These are phyloP conservation scores for Platynereis dumerilii DNA, from an alignment of 2,888 invertebrate genomes.

Conservation along the genomic window DNA sequence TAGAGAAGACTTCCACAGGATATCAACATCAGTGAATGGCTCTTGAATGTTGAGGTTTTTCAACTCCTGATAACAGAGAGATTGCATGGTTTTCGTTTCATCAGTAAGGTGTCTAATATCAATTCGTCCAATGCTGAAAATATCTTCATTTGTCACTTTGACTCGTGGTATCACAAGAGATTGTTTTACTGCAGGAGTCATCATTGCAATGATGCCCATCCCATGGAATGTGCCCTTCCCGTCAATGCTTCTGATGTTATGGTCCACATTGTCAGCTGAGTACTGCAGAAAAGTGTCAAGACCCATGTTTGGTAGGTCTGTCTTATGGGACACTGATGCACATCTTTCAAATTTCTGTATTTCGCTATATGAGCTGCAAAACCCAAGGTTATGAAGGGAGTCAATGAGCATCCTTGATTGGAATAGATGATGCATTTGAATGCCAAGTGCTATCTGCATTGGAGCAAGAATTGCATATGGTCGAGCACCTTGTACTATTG, in stretches of 20 bases:
- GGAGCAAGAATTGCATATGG: slow-evolving; percentile 39
- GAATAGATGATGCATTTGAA: slow-evolving; percentile 42
- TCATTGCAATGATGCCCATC: background rate
- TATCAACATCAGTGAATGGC: too few relatives aligned
- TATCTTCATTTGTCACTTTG: background rate
- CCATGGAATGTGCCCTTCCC: slow-evolving; percentile 1
- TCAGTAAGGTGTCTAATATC: too few relatives aligned
- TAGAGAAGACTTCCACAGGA: too few relatives aligned
- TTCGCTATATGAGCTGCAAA: slow-evolving; percentile 36
- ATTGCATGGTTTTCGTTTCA: too few relatives aligned
- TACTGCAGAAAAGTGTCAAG: background rate
- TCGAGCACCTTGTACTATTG: slow-evolving; percentile 38
- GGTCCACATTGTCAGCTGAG: slow-evolving; percentile 7
- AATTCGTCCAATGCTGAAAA: too few relatives aligned
- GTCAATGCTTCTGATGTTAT: background rate
- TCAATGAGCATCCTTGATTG: slow-evolving; percentile 42
- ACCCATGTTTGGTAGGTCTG: slow-evolving; percentile 8
- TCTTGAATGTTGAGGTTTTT: too few relatives aligned
- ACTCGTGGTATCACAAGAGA: background rate
- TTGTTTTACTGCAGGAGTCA: background rate
- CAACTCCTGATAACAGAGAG: too few relatives aligned
- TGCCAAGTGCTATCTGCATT: slow-evolving; percentile 39
- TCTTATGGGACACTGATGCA: slow-evolving; percentile 16
- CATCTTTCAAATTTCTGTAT: slow-evolving; percentile 17
- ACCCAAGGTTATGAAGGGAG: slow-evolving; percentile 38